Evolutionary conservation across 1,140 invertebrate species (phyloP), one percentile per base, ranked within the genome.

Genomic region (Drosophila bipectinata): DNA sequence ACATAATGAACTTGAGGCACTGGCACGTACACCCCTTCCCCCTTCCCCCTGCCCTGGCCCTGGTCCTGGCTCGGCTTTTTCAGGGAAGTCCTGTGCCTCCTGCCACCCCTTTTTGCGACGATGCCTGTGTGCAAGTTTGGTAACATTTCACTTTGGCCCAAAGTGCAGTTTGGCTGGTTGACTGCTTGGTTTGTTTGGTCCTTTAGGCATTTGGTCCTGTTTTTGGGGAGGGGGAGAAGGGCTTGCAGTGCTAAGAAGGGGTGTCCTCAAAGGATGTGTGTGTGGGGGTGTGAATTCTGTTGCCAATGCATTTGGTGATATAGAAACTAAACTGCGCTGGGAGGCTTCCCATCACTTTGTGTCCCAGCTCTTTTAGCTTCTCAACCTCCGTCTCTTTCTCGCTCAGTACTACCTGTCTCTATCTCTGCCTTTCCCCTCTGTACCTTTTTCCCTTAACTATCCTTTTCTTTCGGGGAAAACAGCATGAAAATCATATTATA

Each of bases 401-500:
- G 3, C 48, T 32, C 15, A 1, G 48, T 0, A 10, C 48, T 4
- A 0, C n/a, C 24, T 18, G 4, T 51, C 44, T 14, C 15, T n/a
- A 4, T 1, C 15, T n/a, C 30, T 15, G 4, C 18, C 30, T 12
- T 14, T 5, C n/a, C n/a, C 3, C n/a, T 7, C 37, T 39, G 21
- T 28, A 28, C 26, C 26, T 28, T 28, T 28, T 28, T 28, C 26
- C 26, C 26, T 5, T 5, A 15, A 44, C 41, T 44, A 12, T 10
- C 45, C 14, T 5, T n/a, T 51, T 58, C 39, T 66, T 56, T 45
- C 44, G 44, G 80, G 57, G 76, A 82, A 85, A 87, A 88, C 75
- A 88, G 82, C 83, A 87, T 87, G 82, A 87, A 87, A 87, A 88
- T 87, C 82, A 87, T 88, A 87, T 87, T 87, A 87, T 87, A 87